These are phyloP conservation scores for Erythrolamprus reginae DNA, from an alignment of 2,113 vertebrate genomes.

Conservation along the genomic window DNA sequence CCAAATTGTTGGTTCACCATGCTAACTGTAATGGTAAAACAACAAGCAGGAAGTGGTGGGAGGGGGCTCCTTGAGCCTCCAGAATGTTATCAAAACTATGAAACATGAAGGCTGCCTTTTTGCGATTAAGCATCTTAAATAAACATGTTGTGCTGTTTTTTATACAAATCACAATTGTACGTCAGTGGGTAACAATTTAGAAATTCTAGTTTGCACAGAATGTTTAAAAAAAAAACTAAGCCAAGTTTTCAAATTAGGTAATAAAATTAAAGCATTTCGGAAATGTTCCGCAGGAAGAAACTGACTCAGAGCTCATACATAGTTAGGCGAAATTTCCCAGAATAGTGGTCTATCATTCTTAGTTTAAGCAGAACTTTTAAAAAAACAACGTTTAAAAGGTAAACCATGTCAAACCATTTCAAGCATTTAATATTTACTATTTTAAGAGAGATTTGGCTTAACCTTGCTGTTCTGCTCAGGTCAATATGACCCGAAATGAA, in stretches of 20 bases:
- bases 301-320: neutral
- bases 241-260: neutral
- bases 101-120: neutral
- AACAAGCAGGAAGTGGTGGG: neutral
- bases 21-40: neutral
- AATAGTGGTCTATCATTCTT: neutral
- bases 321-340: neutral
- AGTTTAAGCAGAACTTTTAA: neutral
- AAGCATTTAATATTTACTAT: constrained; percentile 44
- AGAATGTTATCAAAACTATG: neutral
- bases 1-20: neutral
- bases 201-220: neutral
- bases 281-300: neutral
- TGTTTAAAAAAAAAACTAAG: neutral
- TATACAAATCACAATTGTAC: neutral
- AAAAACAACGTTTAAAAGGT: constrained; percentile 2
- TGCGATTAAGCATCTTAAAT: neutral
- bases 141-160: neutral
- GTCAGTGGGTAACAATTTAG: neutral
- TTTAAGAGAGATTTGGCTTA: neutral
- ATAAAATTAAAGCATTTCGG: neutral
- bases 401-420: neutral
- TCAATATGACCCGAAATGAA: too few species aligned
- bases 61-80: neutral
- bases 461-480: too few species aligned